phyloP scores from a whole-genome alignment of 2,113 vertebrate species.

The Galeopterus variegatus region DNA sequence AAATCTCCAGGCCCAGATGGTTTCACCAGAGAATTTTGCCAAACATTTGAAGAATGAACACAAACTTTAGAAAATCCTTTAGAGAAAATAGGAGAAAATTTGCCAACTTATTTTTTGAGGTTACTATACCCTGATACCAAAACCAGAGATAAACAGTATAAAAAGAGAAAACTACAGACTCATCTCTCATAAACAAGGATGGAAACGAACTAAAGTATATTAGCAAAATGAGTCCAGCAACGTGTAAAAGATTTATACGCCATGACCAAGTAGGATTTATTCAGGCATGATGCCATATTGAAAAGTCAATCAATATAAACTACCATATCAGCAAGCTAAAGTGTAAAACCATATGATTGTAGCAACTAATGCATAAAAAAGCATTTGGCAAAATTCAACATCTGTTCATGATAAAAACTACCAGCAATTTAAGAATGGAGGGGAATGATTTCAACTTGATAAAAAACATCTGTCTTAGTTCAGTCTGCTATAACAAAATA shows the following conservation, averaged over 20 bases:
- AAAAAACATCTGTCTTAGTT: neutral
- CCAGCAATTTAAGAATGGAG: neutral
- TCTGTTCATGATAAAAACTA: neutral
- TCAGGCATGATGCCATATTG: neutral
- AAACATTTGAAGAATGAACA: neutral
- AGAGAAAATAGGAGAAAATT: neutral
- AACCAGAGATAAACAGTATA: neutral
- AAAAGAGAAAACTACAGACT: neutral
- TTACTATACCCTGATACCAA: neutral
- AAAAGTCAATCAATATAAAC: neutral
- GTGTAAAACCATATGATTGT: neutral
- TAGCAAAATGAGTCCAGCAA: neutral
- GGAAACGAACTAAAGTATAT: neutral
- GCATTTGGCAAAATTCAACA: neutral
- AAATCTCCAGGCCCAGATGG: neutral
- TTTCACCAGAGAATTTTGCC: neutral
- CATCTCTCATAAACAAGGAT: neutral
- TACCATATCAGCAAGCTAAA: neutral
- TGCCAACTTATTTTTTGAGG: neutral
- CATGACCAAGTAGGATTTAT: neutral
- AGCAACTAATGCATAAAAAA: neutral
- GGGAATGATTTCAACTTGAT: neutral
- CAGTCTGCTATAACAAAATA: neutral
- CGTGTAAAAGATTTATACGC: accelerated
- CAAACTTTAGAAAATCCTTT: neutral